Evolutionary conservation across 2,113 vertebrate species (phyloP).

Genomic region (Romanogobio albipinnatus): DNA sequence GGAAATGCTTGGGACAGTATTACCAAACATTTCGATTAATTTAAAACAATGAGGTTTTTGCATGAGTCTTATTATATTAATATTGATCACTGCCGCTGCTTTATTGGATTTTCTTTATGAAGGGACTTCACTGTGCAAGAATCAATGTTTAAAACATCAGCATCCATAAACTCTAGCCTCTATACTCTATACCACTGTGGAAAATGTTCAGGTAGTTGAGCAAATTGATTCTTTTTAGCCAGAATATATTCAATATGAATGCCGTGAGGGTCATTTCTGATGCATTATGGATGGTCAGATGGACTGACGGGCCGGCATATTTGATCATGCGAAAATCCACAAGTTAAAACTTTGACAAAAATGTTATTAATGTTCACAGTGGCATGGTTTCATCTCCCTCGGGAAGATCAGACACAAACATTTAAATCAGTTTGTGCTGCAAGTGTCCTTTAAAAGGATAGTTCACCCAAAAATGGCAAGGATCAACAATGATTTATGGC

Average conservation of each 20-base stretch:
- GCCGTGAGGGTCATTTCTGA: not conserved
- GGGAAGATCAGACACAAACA: not conserved
- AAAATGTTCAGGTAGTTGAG: not conserved
- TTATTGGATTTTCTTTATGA: constrained; percentile 27
- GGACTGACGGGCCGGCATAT: not conserved
- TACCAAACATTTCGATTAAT: not conserved
- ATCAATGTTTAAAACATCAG: constrained; percentile 29
- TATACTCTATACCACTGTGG: too few species aligned
- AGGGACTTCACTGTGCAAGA: not conserved
- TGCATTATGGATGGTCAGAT: not conserved
- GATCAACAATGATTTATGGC: not conserved
- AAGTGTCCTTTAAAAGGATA: not conserved
- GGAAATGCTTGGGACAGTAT: not conserved
- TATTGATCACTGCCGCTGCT: constrained; percentile 3
- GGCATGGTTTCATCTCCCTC: not conserved
- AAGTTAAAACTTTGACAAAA: not conserved
- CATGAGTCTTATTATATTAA: not conserved
- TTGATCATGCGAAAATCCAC: not conserved
- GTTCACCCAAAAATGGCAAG: not conserved
- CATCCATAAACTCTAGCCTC: not conserved
- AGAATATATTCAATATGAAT: too few species aligned
- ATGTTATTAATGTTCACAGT: not conserved
- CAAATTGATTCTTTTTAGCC: not conserved
- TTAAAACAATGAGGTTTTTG: not conserved
- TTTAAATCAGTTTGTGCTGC: not conserved